A percentile compares a stretch with the other conserved stretches of the same genome.
These are phyloP conservation scores for Galemys pyrenaicus DNA, from an alignment of 2,113 vertebrate genomes.

Conservation along the genomic window DNA sequence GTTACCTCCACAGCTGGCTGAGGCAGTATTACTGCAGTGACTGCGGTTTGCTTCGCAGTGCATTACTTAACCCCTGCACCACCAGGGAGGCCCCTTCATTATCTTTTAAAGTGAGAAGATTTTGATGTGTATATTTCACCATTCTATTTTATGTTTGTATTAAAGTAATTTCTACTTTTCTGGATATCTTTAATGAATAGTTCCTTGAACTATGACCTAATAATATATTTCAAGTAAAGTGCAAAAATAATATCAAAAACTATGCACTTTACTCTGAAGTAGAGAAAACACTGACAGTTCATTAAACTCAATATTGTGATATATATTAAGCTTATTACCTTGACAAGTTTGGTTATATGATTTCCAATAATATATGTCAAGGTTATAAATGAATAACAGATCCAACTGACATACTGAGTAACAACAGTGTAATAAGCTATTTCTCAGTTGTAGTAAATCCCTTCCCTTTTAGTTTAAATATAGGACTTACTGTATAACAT, in stretches of 20 bases:
- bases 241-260: constrained; percentile 32
- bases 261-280: constrained; percentile 14
- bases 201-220: background rate
- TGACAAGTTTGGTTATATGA: background rate
- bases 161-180: constrained; percentile 16
- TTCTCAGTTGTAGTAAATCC: background rate
- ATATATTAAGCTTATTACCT: background rate
- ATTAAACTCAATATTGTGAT: background rate
- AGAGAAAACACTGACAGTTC: background rate
- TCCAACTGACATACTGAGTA: background rate
- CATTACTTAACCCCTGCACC: too few relatives aligned
- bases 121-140: background rate
- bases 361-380: constrained; percentile 19
- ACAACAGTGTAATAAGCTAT: background rate
- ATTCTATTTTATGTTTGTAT: background rate
- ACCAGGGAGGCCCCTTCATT: too few relatives aligned
- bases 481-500: background rate
- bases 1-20: too few relatives aligned
- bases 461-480: background rate
- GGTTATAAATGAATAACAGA: constrained; percentile 3
- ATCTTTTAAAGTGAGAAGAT: background rate
- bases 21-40: too few relatives aligned
- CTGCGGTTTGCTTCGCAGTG: too few relatives aligned
- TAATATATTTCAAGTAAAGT: constrained; percentile 21
- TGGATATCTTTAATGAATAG: background rate